A percentile compares a stretch with the other conserved stretches of the same genome.
phyloP scores from a whole-genome alignment of 2,888 invertebrate genomes.

The Trichogramma evanescens region DNA sequence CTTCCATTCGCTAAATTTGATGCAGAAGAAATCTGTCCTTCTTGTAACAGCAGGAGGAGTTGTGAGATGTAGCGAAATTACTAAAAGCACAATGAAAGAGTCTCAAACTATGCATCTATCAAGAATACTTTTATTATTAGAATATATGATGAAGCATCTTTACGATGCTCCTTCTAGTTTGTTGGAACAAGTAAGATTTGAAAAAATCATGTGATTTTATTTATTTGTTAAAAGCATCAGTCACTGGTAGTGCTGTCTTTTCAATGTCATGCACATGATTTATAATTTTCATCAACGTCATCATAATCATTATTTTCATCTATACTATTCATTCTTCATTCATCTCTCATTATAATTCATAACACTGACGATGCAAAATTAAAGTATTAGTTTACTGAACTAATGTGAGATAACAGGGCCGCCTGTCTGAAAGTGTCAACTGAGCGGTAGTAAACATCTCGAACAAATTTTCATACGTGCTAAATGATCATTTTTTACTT shows the following conservation, averaged over 20 bases:
- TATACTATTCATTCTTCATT: conserved; percentile 5
- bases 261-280: conserved; percentile 17
- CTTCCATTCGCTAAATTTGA: conserved; percentile 88
- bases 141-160: conserved; percentile 90
- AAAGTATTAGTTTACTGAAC: conserved; percentile 26
- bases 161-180: conserved; percentile 86
- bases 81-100: conserved; percentile 55
- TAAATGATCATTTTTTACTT: not conserved
- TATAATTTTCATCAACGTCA: not conserved
- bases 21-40: conserved; percentile 93
- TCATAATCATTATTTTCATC: conserved; percentile 5
- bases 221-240: conserved; percentile 23
- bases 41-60: conserved; percentile 73
- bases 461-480: conserved; percentile 26
- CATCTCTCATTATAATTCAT: conserved; percentile 10
- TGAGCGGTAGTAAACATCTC: conserved; percentile 46
- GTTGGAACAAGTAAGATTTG: conserved; percentile 66
- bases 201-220: conserved; percentile 28
- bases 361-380: conserved; percentile 37
- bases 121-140: conserved; percentile 76
- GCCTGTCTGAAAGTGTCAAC: conserved; percentile 39
- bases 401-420: conserved; percentile 44
- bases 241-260: conserved; percentile 12
- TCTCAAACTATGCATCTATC: conserved; percentile 76
- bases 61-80: conserved; percentile 61